Evolutionary conservation across 2,888 invertebrate genomes (phyloP), one percentile per base, ranked within the genome.

Genomic region (Papilio demoleus): DNA sequence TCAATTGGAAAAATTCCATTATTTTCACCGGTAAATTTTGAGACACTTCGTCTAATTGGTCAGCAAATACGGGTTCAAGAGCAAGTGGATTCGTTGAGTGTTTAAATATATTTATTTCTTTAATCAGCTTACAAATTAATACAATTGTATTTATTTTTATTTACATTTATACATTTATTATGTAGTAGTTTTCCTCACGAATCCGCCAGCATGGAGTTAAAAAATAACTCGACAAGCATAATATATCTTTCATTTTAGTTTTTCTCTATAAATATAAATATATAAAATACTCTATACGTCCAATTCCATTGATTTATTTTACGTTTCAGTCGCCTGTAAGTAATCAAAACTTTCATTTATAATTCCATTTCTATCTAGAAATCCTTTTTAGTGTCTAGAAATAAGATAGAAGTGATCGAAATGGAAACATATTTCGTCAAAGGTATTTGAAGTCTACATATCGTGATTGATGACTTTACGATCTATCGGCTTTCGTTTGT

Each of bases 31-130:
- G 47, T 11, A 45, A 19, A 45, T 45, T 45, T 45, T 45, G 11
- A 45, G 22, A 47, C 8, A 59, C 53, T 19, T 45, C 19, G 19
- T 19, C 67, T 67, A 67, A 67, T 67, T 67, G 67, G 50, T 36
- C 31, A 12, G 67, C 50, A 67, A 67, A 67, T 67, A 67, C 67
- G 67, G 67, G 67, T 50, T 24, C 50, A 45, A 34, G 38, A 22
- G 58, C 11, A 22, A 66, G 59, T 66, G 59, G 66, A 60, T 47
- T 31, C 17, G 24, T 61, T 22, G 17, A 17, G n/a, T 53, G 27
- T 38, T 50, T 17, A 40, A 58, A 53, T 31, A 61, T 19, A 40
- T 67, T 61, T 42, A 4, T 8, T 61, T 9, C n/a, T 5, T 9
- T 22, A n/a, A 9, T 6, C 47, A 22, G 22, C 47, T 22, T 22